phyloP scores from a whole-genome alignment of 2,888 invertebrate species.

The Macrophya annulata region DNA sequence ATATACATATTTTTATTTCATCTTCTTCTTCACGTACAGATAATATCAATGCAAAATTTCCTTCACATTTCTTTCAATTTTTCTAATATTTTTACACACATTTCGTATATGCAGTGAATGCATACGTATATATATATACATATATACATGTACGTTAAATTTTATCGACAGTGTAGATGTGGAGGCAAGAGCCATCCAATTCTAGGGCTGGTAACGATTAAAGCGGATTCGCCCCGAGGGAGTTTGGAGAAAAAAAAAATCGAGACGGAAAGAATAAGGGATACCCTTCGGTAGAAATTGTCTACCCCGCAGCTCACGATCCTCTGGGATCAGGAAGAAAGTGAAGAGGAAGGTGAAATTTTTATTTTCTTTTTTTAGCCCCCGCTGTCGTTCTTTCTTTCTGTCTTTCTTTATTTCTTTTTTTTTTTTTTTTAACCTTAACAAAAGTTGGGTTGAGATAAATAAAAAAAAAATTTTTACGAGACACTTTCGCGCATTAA shows the following conservation, averaged over 20 bases:
- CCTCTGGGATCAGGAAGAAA: constrained; percentile 52
- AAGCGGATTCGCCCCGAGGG: constrained; percentile 7
- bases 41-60: constrained; percentile 1
- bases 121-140: too few relatives aligned
- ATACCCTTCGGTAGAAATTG: constrained; percentile 43
- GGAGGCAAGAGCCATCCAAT: constrained; percentile 28
- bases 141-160: constrained; percentile 9
- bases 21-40: background rate
- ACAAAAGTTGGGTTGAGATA: constrained; percentile 41
- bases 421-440: background rate
- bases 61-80: background rate
- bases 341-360: constrained; percentile 47
- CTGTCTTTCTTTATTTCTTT: background rate
- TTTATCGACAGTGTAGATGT: constrained; percentile 13
- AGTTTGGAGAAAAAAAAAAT: constrained; percentile 19
- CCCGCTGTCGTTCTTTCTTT: background rate
- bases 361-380: background rate
- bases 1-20: background rate
- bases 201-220: constrained; percentile 46
- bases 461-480: constrained; percentile 28
- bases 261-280: constrained; percentile 29
- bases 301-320: constrained; percentile 22
- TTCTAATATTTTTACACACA: background rate
- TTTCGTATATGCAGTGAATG: background rate
- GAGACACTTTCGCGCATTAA: constrained; percentile 45